Conservation (phyloP, 1,140 invertebrate genomes). For the Trigoniulus corallinus region DNA sequence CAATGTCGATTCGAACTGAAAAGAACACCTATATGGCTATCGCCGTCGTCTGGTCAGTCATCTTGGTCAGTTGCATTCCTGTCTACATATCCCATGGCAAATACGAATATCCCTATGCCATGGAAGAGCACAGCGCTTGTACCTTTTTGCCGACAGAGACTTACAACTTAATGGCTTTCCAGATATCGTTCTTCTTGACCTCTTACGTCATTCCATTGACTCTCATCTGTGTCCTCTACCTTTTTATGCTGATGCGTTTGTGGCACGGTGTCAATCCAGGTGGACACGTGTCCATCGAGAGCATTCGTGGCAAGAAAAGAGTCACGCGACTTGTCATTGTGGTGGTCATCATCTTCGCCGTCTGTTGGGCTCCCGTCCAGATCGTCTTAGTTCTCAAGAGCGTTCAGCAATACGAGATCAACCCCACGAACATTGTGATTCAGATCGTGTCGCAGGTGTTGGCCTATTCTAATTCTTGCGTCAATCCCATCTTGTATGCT, state of each 20-base stretch:
- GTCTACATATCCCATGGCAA: constrained; percentile 63
- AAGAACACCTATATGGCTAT: constrained; percentile 65
- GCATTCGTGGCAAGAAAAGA: constrained; percentile 63
- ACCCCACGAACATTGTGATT: constrained; percentile 42
- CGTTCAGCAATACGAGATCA: constrained; percentile 45
- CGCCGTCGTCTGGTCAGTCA: constrained; percentile 55
- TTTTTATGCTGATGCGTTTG: constrained; percentile 71
- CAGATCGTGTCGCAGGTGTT: constrained; percentile 78
- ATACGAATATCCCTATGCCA: constrained; percentile 40
- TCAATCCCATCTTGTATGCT: constrained; percentile 91
- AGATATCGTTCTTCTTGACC: constrained; percentile 65
- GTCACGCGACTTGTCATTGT: constrained; percentile 87
- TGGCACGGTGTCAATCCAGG: constrained; percentile 63
- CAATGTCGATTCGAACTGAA: constrained; percentile 73
- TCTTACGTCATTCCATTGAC: constrained; percentile 68
- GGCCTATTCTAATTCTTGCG: constrained; percentile 86
- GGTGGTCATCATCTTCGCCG: constrained; percentile 83
- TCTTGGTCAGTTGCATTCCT: constrained; percentile 54
- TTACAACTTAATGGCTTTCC: constrained; percentile 50
- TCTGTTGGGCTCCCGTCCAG: constrained; percentile 92
- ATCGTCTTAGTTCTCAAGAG: constrained; percentile 64
- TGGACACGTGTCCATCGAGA: constrained; percentile 46
- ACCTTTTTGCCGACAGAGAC: constrained; percentile 43
- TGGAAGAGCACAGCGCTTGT: constrained; percentile 40
- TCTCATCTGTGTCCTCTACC: constrained; percentile 76